Conservation (phyloP, 2,888 invertebrate genomes). For the Synergus gifuensis region DNA sequence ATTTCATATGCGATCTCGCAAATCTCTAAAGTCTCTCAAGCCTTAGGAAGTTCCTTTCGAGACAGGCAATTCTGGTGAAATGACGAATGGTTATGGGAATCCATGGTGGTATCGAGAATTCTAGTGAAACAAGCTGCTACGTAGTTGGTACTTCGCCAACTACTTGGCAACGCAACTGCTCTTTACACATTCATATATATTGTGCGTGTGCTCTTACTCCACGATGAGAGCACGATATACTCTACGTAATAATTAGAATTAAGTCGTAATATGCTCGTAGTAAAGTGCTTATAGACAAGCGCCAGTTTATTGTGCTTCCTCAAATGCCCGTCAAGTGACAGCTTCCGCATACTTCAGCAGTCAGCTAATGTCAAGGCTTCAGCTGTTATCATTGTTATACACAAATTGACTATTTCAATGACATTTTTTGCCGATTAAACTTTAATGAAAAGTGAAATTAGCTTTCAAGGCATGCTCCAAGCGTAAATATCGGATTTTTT, state of each 20-base stretch:
- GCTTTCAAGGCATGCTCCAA: neutral
- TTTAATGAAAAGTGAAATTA: slow-evolving; percentile 22
- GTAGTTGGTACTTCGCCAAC: slow-evolving; percentile 43
- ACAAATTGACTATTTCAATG: neutral
- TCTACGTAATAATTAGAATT: slow-evolving; percentile 54
- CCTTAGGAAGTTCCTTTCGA: slow-evolving; percentile 46
- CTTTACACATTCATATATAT: slow-evolving; percentile 9
- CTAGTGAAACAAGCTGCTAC: slow-evolving; percentile 30
- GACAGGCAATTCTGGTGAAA: slow-evolving; percentile 52
- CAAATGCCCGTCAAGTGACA: slow-evolving; percentile 3
- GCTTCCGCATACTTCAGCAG: slow-evolving; percentile 13
- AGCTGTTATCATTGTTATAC: neutral
- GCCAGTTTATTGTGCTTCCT: neutral
- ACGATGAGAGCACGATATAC: slow-evolving; percentile 43
- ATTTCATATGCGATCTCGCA: neutral
- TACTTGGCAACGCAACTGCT: slow-evolving; percentile 35
- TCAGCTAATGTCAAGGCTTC: slow-evolving; percentile 17
- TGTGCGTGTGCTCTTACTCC: slow-evolving; percentile 30
- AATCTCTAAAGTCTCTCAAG: neutral
- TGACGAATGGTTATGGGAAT: slow-evolving; percentile 49
- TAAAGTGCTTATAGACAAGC: slow-evolving; percentile 5
- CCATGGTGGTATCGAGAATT: slow-evolving; percentile 34
- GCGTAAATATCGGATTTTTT: slow-evolving; percentile 26
- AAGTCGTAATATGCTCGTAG: slow-evolving; percentile 31
- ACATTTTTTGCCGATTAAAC: neutral